Percentiles rank a stretch among this genome's conserved stretches.
These are phyloP conservation scores for Cyphomyrus discorhynchus DNA, from an alignment of 2,113 vertebrate genomes.

Conservation along the genomic window DNA sequence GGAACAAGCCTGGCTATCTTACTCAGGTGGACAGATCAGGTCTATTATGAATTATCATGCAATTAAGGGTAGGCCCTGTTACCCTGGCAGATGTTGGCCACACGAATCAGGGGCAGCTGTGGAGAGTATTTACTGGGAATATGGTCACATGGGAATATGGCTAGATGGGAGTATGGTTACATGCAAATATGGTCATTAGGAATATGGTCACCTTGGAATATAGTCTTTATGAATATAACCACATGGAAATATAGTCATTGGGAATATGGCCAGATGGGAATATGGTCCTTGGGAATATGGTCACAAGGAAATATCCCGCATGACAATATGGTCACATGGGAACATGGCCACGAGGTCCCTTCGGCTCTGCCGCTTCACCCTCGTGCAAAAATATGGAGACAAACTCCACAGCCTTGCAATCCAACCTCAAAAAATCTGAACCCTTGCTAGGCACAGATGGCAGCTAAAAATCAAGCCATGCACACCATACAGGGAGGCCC, in stretches of 20 bases:
- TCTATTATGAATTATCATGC: background rate
- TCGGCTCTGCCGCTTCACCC: background rate
- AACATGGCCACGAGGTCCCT: background rate
- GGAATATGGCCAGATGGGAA: background rate
- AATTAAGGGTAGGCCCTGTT: background rate
- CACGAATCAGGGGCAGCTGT: background rate
- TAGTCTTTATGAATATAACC: no score
- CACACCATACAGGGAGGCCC: background rate
- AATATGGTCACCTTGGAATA: background rate
- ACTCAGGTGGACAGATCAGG: background rate
- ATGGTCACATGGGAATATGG: background rate
- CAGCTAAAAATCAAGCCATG: background rate
- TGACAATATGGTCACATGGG: background rate
- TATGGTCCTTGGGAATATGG: no score
- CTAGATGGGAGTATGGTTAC: background rate
- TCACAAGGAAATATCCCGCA: background rate
- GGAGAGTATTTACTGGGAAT: background rate
- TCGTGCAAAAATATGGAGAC: background rate
- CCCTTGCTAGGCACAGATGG: background rate
- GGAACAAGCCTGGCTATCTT: background rate
- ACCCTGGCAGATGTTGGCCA: background rate
- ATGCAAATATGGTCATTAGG: background rate
- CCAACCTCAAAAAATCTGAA: background rate
- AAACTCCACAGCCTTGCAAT: background rate
- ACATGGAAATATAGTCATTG: no score